These are phyloP conservation scores for Oscarella lobularis DNA, from an alignment of 37 sponge, comb jelly and placozoan species.

Conservation along the genomic window DNA sequence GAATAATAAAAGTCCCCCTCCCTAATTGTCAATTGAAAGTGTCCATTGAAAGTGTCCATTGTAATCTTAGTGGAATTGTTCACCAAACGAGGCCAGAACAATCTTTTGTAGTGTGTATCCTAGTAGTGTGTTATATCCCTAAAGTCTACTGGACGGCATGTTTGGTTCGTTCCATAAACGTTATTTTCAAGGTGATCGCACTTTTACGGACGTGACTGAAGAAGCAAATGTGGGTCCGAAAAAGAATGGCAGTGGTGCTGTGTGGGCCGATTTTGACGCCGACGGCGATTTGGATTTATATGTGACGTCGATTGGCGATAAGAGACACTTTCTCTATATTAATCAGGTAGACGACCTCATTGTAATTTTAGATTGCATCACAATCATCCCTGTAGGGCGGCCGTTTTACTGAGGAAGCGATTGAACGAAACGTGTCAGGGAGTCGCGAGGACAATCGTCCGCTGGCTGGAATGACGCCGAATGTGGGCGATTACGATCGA, in stretches of 20 bases:
- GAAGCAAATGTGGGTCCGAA: neutral
- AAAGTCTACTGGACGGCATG: no score
- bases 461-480: constrained; percentile 4
- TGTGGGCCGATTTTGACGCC: neutral
- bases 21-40: no score
- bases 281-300: constrained; percentile 5
- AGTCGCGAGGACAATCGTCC: neutral
- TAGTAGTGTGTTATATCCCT: no score
- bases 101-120: no score
- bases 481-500: constrained; percentile 1
- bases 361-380: no score
- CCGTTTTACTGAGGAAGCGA: neutral
- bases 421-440: neutral
- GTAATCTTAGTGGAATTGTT: no score
- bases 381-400: neutral
- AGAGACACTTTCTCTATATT: neutral
- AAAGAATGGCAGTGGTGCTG: constrained; percentile 8
- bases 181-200: neutral
- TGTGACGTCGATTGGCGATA: neutral
- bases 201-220: neutral
- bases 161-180: no score
- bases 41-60: no score
- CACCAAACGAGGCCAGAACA: no score
- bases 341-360: neutral
- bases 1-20: no score